Base-by-base conservation (phyloP, 2,888 invertebrate species). In the Torymus texanus region DNA sequence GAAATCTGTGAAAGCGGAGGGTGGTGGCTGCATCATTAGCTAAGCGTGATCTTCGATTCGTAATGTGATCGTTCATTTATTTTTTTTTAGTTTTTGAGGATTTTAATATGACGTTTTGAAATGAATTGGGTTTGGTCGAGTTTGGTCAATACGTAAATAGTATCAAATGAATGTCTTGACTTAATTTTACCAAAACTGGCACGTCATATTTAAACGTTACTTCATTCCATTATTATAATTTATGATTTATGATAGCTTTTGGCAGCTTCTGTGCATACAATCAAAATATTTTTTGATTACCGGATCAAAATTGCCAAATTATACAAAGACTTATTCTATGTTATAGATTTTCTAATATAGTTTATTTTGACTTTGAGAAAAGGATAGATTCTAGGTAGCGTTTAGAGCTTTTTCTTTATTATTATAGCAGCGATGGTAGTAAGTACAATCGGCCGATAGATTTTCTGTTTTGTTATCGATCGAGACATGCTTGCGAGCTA, bases 1-100 rank as follows among this genome's bases (percentile, higher is more conserved):
- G 0, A 81, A 81, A 21, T 58, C 73, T 50, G 70, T 56, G 41
- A 82, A 82, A 70, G 13, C 53, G 61, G 83, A 84, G 76, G 68
- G 77, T 65, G 82, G 77, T 59, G 82, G 56, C 10, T 82, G 82
- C 56, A 63, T 78, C 14, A 61, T 82, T 66, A 82, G 82, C 66
- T 82, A 76, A 75, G 8, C 41, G 41, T 41, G 41, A 41, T 41
- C 41, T 41, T 41, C 41, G 41, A 41, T 41, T 41, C 41, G 41
- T 41, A 41, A 41, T 41, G 41, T 41, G 41, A 41, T 41, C 41
- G 8, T 41, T 41, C 41, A 41, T 41, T 41, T 41, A 41, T 41
- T 41, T 41, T 41, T 41, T 41, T 1, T 41, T 4, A 8, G n/a
- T n/a, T n/a, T 8, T 41, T 41, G 4, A 55, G 11, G 12, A 21